These are phyloP conservation scores for Dynastes hyllus DNA, from an alignment of 2,888 invertebrate species.

Conservation along the genomic window DNA sequence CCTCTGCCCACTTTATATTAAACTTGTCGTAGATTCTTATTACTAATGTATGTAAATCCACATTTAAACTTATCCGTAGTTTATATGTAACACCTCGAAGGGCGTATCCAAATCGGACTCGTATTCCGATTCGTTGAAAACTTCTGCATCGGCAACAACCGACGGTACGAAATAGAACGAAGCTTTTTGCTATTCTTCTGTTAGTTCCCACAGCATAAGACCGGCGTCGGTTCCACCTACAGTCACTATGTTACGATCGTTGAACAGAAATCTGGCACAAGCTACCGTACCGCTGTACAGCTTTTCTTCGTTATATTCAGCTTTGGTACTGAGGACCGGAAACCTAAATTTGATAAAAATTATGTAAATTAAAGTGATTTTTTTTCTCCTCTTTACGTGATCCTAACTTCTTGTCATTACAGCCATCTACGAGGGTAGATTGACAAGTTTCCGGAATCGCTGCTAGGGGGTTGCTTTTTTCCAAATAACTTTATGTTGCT, in stretches of 20 bases:
- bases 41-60: conserved; percentile 5
- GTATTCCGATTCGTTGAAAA: conserved; percentile 59
- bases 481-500: too few relatives aligned
- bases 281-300: conserved; percentile 89
- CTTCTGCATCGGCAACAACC: conserved; percentile 49
- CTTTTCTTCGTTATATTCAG: conserved; percentile 91
- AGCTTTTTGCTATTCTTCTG: conserved; percentile 80
- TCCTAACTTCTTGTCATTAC: too few relatives aligned
- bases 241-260: conserved; percentile 88
- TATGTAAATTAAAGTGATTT: not conserved
- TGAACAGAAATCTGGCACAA: conserved; percentile 87
- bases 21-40: not conserved
- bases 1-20: not conserved
- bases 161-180: conserved; percentile 59
- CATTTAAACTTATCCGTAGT: conserved; percentile 46
- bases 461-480: too few relatives aligned
- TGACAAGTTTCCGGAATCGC: too few relatives aligned
- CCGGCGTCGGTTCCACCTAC: conserved; percentile 92
- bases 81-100: conserved; percentile 64
- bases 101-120: conserved; percentile 65
- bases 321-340: conserved; percentile 89
- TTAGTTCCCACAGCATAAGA: conserved; percentile 92
- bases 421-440: too few relatives aligned
- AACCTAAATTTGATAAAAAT: conserved; percentile 74
- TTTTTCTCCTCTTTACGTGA: too few relatives aligned